Percentiles rank a stretch among this genome's conserved stretches.
phyloP scores from a whole-genome alignment of 2,888 invertebrate species.

The Taenaris catops region DNA sequence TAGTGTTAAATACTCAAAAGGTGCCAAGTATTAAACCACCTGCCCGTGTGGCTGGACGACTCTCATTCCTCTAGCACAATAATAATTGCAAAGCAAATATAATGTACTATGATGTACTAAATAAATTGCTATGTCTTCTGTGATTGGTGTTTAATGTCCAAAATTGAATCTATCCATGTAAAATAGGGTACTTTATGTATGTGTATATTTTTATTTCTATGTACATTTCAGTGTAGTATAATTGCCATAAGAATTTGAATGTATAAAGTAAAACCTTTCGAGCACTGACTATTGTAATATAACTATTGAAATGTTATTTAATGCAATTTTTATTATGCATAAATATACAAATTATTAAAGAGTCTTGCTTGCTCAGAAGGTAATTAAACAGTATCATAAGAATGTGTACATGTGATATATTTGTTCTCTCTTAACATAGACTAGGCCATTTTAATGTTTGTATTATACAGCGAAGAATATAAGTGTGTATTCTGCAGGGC shows the following conservation, averaged over 20 bases:
- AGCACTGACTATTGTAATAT: constrained; percentile 19
- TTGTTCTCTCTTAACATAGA: constrained; percentile 21
- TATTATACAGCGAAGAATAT: constrained; percentile 8
- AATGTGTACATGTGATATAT: constrained; percentile 24
- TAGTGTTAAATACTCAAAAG: constrained; percentile 71
- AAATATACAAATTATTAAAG: constrained; percentile 10
- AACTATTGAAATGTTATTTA: constrained; percentile 14
- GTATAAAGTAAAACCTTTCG: constrained; percentile 6
- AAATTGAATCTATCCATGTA: constrained; percentile 44
- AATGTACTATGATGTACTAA: constrained; percentile 29
- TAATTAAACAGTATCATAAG: constrained; percentile 17
- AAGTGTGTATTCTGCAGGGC: constrained; percentile 1
- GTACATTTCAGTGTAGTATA: constrained; percentile 29
- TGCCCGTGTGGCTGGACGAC: constrained; percentile 38
- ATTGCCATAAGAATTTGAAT: constrained; percentile 23
- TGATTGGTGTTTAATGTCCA: constrained; percentile 38
- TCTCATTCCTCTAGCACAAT: constrained; percentile 70
- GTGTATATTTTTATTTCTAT: constrained; percentile 40
- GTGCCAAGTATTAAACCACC: constrained; percentile 55
- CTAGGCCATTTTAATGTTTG: constrained; percentile 15
- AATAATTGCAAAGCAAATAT: constrained; percentile 48
- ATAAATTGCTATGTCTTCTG: constrained; percentile 30
- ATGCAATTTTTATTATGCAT: constrained; percentile 14
- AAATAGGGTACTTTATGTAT: constrained; percentile 46
- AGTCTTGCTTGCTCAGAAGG: constrained; percentile 14